These are phyloP conservation scores for Orchestia grillus DNA, from an alignment of 1,140 invertebrate genomes.

Conservation along the genomic window DNA sequence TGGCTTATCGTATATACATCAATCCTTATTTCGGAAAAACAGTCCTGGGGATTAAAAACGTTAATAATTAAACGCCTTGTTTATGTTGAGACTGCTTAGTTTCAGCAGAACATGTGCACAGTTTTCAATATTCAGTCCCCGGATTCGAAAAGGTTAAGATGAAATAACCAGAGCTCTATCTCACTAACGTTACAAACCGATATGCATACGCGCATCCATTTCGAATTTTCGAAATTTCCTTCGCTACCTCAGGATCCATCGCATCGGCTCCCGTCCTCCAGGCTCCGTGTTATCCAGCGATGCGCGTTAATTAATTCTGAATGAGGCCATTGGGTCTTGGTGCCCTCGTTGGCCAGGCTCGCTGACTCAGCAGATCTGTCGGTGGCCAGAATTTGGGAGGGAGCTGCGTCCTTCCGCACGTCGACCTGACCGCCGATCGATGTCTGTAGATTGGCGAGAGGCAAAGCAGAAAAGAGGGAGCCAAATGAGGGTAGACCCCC, in stretches of 20 bases:
- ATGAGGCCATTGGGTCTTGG: slow-evolving; percentile 5
- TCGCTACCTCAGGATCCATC: no score
- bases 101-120: no score
- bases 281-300: neutral
- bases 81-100: no score
- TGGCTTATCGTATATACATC: no score
- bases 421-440: slow-evolving; percentile 33
- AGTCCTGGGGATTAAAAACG: no score
- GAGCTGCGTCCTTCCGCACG: neutral
- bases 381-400: neutral
- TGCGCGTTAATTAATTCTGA: slow-evolving; percentile 50
- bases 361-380: slow-evolving; percentile 33
- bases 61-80: no score
- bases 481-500: neutral
- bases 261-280: no score
- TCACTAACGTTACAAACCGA: neutral
- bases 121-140: no score
- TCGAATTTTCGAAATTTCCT: neutral
- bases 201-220: neutral
- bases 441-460: slow-evolving; percentile 24
- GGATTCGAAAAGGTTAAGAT: neutral
- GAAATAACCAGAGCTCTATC: neutral
- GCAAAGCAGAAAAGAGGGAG: neutral
- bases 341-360: neutral
- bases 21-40: no score